These are phyloP conservation scores for Orcinus orca DNA, from an alignment of 2,113 vertebrate genomes.

Conservation along the genomic window DNA sequence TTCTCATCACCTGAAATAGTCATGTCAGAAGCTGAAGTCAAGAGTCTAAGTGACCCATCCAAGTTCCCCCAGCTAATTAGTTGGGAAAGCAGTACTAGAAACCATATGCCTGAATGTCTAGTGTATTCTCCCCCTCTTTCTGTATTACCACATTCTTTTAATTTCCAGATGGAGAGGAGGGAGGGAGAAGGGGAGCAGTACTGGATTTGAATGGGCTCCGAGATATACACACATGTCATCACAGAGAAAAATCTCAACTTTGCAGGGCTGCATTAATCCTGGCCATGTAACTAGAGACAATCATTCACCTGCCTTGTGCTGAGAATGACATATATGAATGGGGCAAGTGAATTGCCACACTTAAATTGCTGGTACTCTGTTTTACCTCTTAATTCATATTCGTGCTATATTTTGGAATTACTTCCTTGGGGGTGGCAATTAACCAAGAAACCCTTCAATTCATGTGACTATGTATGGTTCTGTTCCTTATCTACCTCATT, in stretches of 20 bases:
- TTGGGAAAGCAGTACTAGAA: not conserved
- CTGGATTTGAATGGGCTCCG: not conserved
- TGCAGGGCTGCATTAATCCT: constrained; percentile 13
- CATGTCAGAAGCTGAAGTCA: constrained; percentile 36
- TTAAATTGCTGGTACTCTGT: constrained; percentile 13
- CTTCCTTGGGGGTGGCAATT: not conserved
- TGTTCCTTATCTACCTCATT: constrained; percentile 34
- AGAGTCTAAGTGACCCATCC: constrained; percentile 7
- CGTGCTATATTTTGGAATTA: constrained; percentile 36
- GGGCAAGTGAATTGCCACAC: not conserved
- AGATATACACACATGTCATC: not conserved
- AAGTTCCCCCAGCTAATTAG: not conserved
- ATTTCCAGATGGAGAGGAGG: not conserved
- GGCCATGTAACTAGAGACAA: not conserved
- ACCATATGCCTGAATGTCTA: not conserved
- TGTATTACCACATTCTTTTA: constrained; percentile 17
- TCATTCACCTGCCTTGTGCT: not conserved
- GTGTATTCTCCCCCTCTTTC: not conserved
- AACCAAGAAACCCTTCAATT: not conserved
- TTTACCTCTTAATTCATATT: constrained; percentile 21
- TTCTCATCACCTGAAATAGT: constrained; percentile 8
- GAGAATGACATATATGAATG: not conserved
- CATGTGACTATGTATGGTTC: not conserved
- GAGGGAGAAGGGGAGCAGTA: not conserved
- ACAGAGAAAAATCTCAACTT: not conserved